Base-by-base conservation (phyloP, 2,113 vertebrate species). In the Lamprologus ornatipinnis region DNA sequence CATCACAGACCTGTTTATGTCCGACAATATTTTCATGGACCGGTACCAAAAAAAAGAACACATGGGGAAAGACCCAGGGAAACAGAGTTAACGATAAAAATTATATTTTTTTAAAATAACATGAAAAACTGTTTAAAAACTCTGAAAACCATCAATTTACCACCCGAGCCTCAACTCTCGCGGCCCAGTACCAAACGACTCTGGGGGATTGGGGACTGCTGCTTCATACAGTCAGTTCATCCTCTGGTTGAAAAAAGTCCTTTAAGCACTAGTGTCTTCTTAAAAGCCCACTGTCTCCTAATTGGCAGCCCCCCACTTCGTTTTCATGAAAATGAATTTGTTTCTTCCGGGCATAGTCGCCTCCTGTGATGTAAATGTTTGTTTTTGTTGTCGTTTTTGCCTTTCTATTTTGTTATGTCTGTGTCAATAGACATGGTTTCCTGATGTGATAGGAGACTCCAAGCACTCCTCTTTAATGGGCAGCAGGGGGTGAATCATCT, bases 111-210 rank as follows among this genome's bases (percentile, higher is more conserved):
- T 21, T 12, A 1, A 21, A 12, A 54, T 4, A 23, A 54, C 2
- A 0, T 2, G 1, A 54, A 54, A 23, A 23, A 54, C 53, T 21
- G 3, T 6, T 54, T 23, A 54, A 23, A 54, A 54, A 23, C 51
- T 21, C 3, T 11, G 51, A 54, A 54, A 54, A 53, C 19, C 9
- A 53, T 11, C 2, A 11, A 53, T 53, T n/a, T 53, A 0, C 1
- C 51, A 11, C 5, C 51, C 3, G 2, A 53, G 51, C 5, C 19
- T 11, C 19, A 53, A 21, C 51, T 53, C 51, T 4, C 5, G 9
- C 1, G 0, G 9, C 51, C 19, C 51, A 53, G 51, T 11, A 21
- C n/a, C 51, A 53, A 54, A 54, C 0, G 3, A 4, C n/a, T 12
- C n/a, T 21, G 19, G 5, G 51, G 51, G n/a, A 1, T 23, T 54